Base-by-base conservation (phyloP, 2,797 vertebrate species). In the Salmo trutta region DNA sequence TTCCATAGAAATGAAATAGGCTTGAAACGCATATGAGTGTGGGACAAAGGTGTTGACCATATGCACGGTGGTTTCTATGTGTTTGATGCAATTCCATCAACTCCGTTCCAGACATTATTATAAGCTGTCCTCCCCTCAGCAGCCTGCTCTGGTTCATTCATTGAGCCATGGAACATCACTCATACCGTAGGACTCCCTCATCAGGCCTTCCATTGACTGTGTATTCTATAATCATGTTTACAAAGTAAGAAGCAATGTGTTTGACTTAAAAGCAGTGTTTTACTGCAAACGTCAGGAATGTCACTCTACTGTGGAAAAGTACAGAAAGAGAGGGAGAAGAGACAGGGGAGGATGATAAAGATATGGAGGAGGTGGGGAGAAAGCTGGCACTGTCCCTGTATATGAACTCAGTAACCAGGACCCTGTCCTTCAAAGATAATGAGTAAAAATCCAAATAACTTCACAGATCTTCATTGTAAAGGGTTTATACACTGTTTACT, bases 251-350 rank as follows among this genome's bases (percentile, higher is more conserved):
- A 64, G 21, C 10, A 14, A 12, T 24, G 27, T 64, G 59, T 64
- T 24, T 64, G 59, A 10, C 10, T 64, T 10, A 3, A 21, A 10
- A 8, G 59, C n/a, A 24, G 8, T 14, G 27, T 67, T 33, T 67
- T 16, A 16, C 14, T 27, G 62, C 14, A 36, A 67, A 3, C 5
- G 14, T 14, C 27, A 14, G 27, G 64, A 65, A 16, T 74, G 33
- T 75, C 59, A 59, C 36, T 10, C 59, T 24, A 64, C 7, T 71
- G 69, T 79, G 75, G 75, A 77, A 85, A 83, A 72, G 56, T 88
- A 66, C 59, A 76, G 54, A 64, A 51, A 2, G 17, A 74, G 71
- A 72, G 19, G 19, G 47, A 54, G 16, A 29, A 74, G 67, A 74
- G 64, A 71, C 56, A 72, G 82, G 56, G 36, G 47, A 83, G 53